A percentile compares a stretch with the other conserved stretches of the same genome.
These are phyloP conservation scores for Podarcis raffonei DNA, from an alignment of 2,113 vertebrate species.

Conservation along the genomic window DNA sequence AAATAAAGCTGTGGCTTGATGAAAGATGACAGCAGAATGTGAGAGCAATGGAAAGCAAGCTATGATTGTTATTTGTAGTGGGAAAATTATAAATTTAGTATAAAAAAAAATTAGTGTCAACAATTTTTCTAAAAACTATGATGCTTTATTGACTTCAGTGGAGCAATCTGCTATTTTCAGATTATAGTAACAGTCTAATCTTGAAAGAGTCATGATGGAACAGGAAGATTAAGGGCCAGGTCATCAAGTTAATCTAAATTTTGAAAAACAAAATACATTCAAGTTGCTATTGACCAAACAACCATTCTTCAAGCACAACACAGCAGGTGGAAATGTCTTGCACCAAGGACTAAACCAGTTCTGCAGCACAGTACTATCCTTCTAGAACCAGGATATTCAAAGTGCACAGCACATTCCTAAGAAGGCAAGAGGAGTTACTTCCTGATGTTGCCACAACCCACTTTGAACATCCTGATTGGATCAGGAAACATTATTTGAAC, in stretches of 20 bases:
- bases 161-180: neutral
- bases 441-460: neutral
- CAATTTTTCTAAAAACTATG: too few relatives aligned
- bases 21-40: neutral
- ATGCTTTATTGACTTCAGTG: neutral
- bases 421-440: neutral
- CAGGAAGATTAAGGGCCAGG: neutral
- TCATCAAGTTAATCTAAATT: neutral
- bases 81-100: neutral
- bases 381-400: neutral
- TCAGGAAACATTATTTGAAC: neutral
- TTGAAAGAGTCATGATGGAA: neutral
- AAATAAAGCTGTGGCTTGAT: constrained; percentile 2
- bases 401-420: neutral
- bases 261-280: neutral
- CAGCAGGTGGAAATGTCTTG: neutral
- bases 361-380: neutral
- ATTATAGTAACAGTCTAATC: neutral
- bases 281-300: neutral
- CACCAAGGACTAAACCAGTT: neutral
- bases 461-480: neutral
- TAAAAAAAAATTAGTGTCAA: constrained; percentile 2
- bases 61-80: neutral
- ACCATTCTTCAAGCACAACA: neutral
- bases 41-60: constrained; percentile 25